These are phyloP conservation scores for Melanocharis versteri DNA, from an alignment of 2,113 vertebrate species.

Conservation along the genomic window DNA sequence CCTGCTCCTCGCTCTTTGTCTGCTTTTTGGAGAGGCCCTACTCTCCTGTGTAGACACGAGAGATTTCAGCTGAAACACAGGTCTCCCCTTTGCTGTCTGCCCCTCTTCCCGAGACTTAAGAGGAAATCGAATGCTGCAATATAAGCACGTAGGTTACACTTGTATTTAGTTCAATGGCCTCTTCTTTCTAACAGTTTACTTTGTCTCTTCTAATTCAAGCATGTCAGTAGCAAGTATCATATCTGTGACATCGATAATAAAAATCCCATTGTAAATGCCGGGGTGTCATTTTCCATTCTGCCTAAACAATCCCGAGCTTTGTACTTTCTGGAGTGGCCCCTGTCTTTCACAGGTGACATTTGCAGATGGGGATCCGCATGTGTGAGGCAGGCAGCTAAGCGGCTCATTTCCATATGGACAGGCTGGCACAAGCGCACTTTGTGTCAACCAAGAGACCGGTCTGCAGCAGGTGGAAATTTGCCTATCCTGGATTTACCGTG, in stretches of 20 bases:
- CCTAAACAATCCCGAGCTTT: slow-evolving; percentile 64
- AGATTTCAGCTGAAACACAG: slow-evolving; percentile 27
- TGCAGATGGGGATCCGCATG: slow-evolving; percentile 30
- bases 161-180: slow-evolving; percentile 53
- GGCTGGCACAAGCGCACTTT: background rate
- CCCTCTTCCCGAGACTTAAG: background rate
- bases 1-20: background rate
- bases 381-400: background rate
- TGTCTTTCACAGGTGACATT: slow-evolving; percentile 59
- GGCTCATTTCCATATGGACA: background rate
- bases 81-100: slow-evolving; percentile 4
- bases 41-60: background rate
- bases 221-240: slow-evolving; percentile 65
- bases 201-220: slow-evolving; percentile 71
- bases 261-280: slow-evolving; percentile 64
- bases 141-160: slow-evolving; percentile 41
- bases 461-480: background rate
- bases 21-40: slow-evolving; percentile 35
- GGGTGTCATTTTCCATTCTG: slow-evolving; percentile 66
- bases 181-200: slow-evolving; percentile 64
- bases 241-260: slow-evolving; percentile 64
- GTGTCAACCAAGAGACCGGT: background rate
- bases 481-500: accelerated
- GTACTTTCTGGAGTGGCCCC: slow-evolving; percentile 49
- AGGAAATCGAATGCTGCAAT: slow-evolving; percentile 50